Base-by-base conservation (phyloP, 2,797 vertebrate genomes). In the Gallinago stenura region DNA sequence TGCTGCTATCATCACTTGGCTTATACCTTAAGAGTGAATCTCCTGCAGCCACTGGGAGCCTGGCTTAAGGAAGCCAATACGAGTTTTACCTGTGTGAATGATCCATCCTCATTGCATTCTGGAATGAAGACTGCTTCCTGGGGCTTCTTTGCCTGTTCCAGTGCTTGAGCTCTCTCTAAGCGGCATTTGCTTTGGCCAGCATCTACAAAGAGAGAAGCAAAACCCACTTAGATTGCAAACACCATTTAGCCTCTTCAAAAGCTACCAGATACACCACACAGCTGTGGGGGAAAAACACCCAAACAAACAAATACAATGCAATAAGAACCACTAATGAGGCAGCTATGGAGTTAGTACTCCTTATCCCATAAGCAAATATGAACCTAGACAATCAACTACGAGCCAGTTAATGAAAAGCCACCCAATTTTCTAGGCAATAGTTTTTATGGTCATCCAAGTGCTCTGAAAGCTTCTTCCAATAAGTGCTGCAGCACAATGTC, bases 111-210 rank as follows among this genome's bases (percentile, higher is more conserved):
- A 7, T 98, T 98, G 97, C 99, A 99, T 96, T 99, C 99, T 15
- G 99, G 99, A 97, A 99, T 98, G 92, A 99, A 99, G 92, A 99
- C 99, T 48, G 99, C 98, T 97, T 99, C 99, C 97, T 99, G 99
- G 16, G 99, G 99, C 90, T 98, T 99, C 97, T 99, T 98, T 80
- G 98, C 99, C 83, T 99, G 99, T 92, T 99, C 99, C 95, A 99
- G 87, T 9, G 99, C 99, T 97, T 99, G 99, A 95, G 97, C 98
- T 96, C 99, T 98, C 96, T 99, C 99, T 92, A 98, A 89, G n/a
- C 98, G 98, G 97, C 99, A 99, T 97, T 99, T 99, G 81, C 99
- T 99, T 97, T 99, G 99, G 95, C 98, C 98, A 62, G 98, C 98
- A 94, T 99, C 99, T 99, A 97, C 41, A 97, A 89, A 66, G 87